Evolutionary conservation across 1,140 invertebrate species (phyloP).

Genomic region (Harpegnathos saltator): DNA sequence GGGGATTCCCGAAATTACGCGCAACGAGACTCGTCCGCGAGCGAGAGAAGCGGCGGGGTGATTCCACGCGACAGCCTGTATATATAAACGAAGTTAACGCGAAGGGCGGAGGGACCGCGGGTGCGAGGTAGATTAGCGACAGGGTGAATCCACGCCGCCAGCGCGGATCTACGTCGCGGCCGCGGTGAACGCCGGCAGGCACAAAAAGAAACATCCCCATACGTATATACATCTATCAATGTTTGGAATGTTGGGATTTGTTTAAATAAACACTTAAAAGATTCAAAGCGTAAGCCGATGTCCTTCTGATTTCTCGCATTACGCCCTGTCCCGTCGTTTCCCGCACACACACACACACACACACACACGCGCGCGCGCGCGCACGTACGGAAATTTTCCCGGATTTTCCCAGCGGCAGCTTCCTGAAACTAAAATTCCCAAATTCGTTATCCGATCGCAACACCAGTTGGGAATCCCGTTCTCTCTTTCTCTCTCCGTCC

Average conservation of each 20-base stretch:
- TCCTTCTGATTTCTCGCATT: slow-evolving; percentile 30
- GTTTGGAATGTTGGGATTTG: slow-evolving; percentile 84
- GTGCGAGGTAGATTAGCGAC: slow-evolving; percentile 14
- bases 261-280: slow-evolving; percentile 84
- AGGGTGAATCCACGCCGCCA: neutral
- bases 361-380: no score
- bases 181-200: slow-evolving; percentile 3
- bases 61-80: slow-evolving; percentile 22
- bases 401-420: no score
- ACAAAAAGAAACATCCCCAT: slow-evolving; percentile 18
- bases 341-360: no score
- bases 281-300: slow-evolving; percentile 75
- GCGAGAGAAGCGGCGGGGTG: slow-evolving; percentile 14
- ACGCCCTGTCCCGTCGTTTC: neutral
- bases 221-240: slow-evolving; percentile 78
- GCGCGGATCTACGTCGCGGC: slow-evolving; percentile 35
- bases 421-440: no score
- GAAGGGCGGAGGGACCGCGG: neutral
- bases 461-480: no score
- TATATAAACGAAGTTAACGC: slow-evolving; percentile 47
- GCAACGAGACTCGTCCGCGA: neutral
- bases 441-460: no score
- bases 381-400: no score
- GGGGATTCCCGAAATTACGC: neutral
- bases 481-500: no score